These are phyloP conservation scores for Corvus cornix DNA, from an alignment of 2,113 vertebrate species.

Conservation along the genomic window DNA sequence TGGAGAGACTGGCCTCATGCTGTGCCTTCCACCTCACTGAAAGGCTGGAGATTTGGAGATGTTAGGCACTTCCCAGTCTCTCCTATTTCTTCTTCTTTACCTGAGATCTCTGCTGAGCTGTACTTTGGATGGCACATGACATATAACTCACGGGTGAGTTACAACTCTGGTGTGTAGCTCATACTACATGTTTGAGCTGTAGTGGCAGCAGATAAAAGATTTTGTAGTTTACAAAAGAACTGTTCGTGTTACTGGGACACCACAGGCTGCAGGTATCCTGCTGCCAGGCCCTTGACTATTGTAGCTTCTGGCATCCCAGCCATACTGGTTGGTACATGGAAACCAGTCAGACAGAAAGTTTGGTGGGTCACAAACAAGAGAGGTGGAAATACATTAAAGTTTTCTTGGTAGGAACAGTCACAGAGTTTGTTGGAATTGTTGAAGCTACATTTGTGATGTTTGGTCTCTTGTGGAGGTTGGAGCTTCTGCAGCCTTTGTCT, in stretches of 20 bases:
- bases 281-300: background rate
- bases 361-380: background rate
- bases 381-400: background rate
- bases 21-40: background rate
- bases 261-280: background rate
- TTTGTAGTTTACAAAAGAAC: background rate
- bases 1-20: background rate
- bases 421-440: background rate
- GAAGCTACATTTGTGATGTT: accelerated
- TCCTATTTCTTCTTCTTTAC: background rate
- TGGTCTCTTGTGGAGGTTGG: background rate
- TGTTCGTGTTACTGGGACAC: background rate
- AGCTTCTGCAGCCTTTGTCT: background rate
- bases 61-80: background rate
- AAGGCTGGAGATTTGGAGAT: background rate
- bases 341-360: background rate
- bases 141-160: background rate
- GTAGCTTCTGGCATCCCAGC: background rate
- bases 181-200: background rate
- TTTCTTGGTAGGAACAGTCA: background rate
- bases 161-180: background rate
- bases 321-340: accelerated
- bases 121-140: background rate
- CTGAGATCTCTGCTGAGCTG: background rate
- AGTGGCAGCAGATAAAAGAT: background rate